Percentiles rank a stretch among this genome's conserved stretches.
phyloP scores from a whole-genome alignment of 2,113 vertebrate genomes.

The Trinectes maculatus region DNA sequence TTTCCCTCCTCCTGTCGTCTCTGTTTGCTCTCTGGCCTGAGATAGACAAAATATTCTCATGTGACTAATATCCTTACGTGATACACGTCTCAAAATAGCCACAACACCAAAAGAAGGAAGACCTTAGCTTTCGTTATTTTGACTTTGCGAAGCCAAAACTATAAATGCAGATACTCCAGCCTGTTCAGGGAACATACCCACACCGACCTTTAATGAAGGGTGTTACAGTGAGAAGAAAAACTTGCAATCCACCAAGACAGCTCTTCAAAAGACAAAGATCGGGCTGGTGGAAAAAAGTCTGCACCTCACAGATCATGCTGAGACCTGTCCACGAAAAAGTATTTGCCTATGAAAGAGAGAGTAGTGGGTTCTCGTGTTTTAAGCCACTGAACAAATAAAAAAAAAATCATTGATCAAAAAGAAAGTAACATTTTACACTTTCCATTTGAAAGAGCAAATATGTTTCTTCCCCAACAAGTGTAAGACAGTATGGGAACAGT shows the following conservation, averaged over 20 bases:
- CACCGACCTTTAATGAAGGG: constrained; percentile 55
- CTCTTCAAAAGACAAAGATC: constrained; percentile 51
- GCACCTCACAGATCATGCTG: constrained; percentile 49
- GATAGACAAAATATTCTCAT: constrained; percentile 52
- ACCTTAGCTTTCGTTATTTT: constrained; percentile 6
- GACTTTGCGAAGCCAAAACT: constrained; percentile 32
- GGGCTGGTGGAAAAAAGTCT: constrained; percentile 37
- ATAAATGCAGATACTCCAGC: constrained; percentile 57
- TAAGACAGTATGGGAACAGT: background rate
- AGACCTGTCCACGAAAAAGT: constrained; percentile 66
- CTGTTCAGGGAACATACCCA: constrained; percentile 59
- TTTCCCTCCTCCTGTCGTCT: constrained; percentile 16
- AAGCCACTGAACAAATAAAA: background rate
- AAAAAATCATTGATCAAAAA: background rate
- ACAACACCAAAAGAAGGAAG: constrained; percentile 53
- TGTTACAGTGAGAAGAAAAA: constrained; percentile 74
- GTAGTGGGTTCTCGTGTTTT: constrained; percentile 23
- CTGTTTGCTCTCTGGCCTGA: constrained; percentile 6
- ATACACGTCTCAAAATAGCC: constrained; percentile 46
- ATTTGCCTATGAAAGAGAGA: constrained; percentile 44
- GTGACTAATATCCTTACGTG: constrained; percentile 9
- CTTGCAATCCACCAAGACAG: constrained; percentile 68
- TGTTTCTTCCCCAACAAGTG: background rate
- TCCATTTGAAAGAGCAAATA: background rate
- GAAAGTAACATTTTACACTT: too few species aligned